Evolutionary conservation across 2,888 invertebrate species (phyloP), one percentile per base, ranked within the genome.

Genomic region (Peribatodes rhomboidaria): DNA sequence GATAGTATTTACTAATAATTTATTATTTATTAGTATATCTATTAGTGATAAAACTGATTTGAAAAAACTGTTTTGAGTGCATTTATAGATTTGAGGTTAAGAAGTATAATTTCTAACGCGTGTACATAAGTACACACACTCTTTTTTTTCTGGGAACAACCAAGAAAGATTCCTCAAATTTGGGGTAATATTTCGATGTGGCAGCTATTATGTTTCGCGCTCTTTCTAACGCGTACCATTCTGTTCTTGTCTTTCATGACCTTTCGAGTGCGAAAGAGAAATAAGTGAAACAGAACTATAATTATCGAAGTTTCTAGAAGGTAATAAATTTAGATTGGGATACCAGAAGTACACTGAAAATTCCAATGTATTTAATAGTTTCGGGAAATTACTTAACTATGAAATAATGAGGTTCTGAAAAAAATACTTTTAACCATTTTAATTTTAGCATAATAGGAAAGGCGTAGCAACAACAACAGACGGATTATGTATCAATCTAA

Each of bases 161-260:
- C n/a, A n/a, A n/a, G 27, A 47, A 53, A 41, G 16, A 9, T 47
- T 53, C 66, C 68, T 27, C 49, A 18, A 11, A 56, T 39, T 6
- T 44, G 4, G 76, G 81, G 72, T 71, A 46, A 64, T 62, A 71
- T 75, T 65, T 27, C 42, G 3, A 42, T 14, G 54, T 74, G 76
- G 75, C 71, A 76, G 20, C 62, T 68, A 47, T 67, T 64, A 53
- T 66, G n/a, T 18, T 50, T 52, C 39, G 22, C 61, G 54, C 76
- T 78, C 77, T 61, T 62, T 80, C 72, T 71, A 44, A 54, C 37
- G 47, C 35, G n/a, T 7, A 37, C 64, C 63, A 50, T 46, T 65
- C 69, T 72, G 33, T 76, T 74, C 66, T 72, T 75, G n/a, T 81
- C 77, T 59, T 39, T 52, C 60, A 55, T 44, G 16, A 22, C 52